A percentile compares a stretch with the other conserved stretches of the same genome.
Conservation (phyloP, 2,888 invertebrate genomes). For the Pristionchus exspectatus region DNA sequence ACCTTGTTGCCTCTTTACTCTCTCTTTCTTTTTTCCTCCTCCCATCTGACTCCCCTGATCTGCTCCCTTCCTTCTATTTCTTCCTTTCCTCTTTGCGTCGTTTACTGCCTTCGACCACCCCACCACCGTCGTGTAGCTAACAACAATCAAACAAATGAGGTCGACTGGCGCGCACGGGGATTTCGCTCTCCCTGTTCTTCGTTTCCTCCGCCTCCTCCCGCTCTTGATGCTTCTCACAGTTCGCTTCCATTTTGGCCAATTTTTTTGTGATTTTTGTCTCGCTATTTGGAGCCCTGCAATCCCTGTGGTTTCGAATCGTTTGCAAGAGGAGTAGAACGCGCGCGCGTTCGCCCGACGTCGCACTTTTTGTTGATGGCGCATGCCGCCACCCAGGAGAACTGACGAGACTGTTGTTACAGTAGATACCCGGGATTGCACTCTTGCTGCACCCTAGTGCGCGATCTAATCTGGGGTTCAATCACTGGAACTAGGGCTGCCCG, state of each 20-base stretch:
- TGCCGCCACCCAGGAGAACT: background rate
- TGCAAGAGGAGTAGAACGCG: background rate
- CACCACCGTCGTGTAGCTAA: slow-evolving; percentile 11
- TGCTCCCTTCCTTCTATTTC: background rate
- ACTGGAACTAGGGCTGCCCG: background rate
- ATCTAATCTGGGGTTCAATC: background rate
- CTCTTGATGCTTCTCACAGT: background rate
- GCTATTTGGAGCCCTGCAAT: background rate
- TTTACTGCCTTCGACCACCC: slow-evolving; percentile 11
- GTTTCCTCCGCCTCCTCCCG: background rate
- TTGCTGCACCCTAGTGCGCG: background rate
- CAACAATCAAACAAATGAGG: slow-evolving; percentile 50
- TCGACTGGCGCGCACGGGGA: slow-evolving; percentile 4
- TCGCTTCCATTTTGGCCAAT: background rate
- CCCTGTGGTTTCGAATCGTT: background rate
- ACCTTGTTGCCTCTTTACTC: slow-evolving; percentile 5
- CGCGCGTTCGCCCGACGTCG: background rate
- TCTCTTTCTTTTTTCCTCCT: background rate
- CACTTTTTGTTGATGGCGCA: background rate
- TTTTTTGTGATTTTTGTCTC: background rate
- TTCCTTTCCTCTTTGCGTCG: slow-evolving; percentile 20
- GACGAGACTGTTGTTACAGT: slow-evolving; percentile 7
- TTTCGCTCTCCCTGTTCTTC: background rate
- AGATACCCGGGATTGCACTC: background rate
- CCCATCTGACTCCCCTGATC: slow-evolving; percentile 2